These are phyloP conservation scores for Pycnonotus jocosus DNA, from an alignment of 2,113 vertebrate species.

Conservation along the genomic window DNA sequence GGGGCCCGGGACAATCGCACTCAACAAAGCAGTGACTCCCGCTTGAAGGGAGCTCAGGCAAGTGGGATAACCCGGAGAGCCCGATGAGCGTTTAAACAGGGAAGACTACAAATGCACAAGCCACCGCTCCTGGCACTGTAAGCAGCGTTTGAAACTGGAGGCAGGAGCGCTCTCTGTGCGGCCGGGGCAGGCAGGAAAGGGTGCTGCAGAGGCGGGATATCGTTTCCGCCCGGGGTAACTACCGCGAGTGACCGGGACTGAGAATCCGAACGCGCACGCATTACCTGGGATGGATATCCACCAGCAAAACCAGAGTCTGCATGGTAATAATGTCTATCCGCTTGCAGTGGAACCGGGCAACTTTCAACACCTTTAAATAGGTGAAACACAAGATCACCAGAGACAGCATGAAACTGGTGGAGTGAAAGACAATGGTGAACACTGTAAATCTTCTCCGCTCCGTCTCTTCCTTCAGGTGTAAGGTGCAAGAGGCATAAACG, in stretches of 20 bases:
- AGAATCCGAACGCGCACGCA: neutral
- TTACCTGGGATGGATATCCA: conserved; percentile 82
- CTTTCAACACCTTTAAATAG: conserved; percentile 76
- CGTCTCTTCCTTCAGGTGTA: conserved; percentile 61
- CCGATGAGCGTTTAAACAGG: neutral
- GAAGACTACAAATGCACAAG: neutral
- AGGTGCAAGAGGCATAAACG: conserved; percentile 75
- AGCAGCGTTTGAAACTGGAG: neutral
- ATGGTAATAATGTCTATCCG: conserved; percentile 77
- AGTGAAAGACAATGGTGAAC: conserved; percentile 76
- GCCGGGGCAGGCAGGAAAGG: neutral
- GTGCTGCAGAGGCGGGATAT: neutral
- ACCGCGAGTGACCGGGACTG: neutral
- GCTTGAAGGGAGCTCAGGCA: neutral
- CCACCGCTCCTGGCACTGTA: neutral
- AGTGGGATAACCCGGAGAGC: neutral
- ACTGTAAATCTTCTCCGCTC: conserved; percentile 61
- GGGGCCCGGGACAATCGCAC: neutral
- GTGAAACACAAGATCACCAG: conserved; percentile 76
- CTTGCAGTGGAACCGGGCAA: conserved; percentile 79
- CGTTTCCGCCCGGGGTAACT: neutral
- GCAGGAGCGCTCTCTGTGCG: neutral
- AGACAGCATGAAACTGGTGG: conserved; percentile 72
- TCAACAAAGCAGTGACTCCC: neutral
- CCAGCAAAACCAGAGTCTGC: conserved; percentile 78